Base-by-base conservation (phyloP, 1,140 invertebrate genomes). In the Drosophila ironensis region DNA sequence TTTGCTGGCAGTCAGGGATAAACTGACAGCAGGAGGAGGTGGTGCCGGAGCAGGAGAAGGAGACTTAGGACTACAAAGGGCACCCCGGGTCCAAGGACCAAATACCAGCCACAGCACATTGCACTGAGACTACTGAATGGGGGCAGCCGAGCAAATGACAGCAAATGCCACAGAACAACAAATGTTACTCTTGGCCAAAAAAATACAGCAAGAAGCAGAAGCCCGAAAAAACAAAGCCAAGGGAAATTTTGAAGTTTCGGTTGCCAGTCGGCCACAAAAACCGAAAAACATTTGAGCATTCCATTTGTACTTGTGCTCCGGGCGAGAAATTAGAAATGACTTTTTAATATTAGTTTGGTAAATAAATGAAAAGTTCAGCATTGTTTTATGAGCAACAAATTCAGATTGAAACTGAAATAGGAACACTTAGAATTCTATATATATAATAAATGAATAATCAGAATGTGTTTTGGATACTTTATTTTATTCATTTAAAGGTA, bases 141-240 rank as follows among this genome's bases (percentile, higher is more conserved):
- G 72, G 41, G 57, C 60, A 76, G 48, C 40, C 45, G 35, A 84
- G 47, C 59, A 67, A 84, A 53, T 63, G 73, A 84, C 78, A 84
- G 73, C 33, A 37, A 37, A 37, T 37, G 63, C 54, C 63, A 54
- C 56, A 71, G 22, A 78, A 69, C 64, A 78, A 72, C 72, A 77
- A 72, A 72, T 69, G 72, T 72, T 82, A 84, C 72, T 82, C 72
- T 57, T 46, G 56, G 37, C 25, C 60, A 27, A 48, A 51, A 44
- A 27, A n/a, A 16, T 17, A 8, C 14, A 46, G 53, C n/a, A n/a
- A n/a, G n/a, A n/a, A n/a, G n/a, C n/a, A n/a, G n/a, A n/a, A n/a
- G n/a, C n/a, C n/a, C n/a, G n/a, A n/a, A n/a, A 57, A 78, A 73
- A 78, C 75, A 77, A 69, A 60, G 57, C 33, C 44, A 16, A 42